Percentiles rank a stretch among this genome's conserved stretches.
Conservation (phyloP, 2,797 vertebrate genomes). For the Dromococcyx pavoninus region DNA sequence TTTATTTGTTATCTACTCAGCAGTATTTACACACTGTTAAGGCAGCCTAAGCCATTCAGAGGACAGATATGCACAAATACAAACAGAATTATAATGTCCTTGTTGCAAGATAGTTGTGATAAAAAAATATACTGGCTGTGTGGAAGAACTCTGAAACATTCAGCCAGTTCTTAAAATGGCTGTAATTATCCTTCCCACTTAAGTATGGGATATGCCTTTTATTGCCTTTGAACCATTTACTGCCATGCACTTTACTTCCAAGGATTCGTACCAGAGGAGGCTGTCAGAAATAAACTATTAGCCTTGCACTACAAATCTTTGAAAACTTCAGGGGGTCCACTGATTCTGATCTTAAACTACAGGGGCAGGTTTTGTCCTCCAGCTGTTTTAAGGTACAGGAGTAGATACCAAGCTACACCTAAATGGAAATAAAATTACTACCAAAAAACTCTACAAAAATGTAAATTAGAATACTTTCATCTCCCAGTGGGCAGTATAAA, state of each 20-base stretch:
- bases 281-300: background rate
- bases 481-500: background rate
- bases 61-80: slow-evolving; percentile 2
- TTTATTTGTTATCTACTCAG: slow-evolving; percentile 62
- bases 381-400: background rate
- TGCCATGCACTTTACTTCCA: background rate
- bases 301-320: background rate
- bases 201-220: background rate
- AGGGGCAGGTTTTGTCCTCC: background rate
- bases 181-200: slow-evolving; percentile 12
- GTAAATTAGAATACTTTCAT: background rate
- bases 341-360: background rate
- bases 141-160: background rate
- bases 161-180: slow-evolving; percentile 33
- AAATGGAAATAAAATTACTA: background rate
- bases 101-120: background rate
- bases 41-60: background rate
- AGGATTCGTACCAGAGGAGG: background rate
- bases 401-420: accelerated
- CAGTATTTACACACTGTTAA: slow-evolving; percentile 47
- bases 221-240: background rate
- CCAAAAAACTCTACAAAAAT: background rate
- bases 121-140: background rate
- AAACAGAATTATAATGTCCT: background rate
- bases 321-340: background rate